phyloP scores from a whole-genome alignment of 2,113 vertebrate species.

The Sylvicapra grimmia region DNA sequence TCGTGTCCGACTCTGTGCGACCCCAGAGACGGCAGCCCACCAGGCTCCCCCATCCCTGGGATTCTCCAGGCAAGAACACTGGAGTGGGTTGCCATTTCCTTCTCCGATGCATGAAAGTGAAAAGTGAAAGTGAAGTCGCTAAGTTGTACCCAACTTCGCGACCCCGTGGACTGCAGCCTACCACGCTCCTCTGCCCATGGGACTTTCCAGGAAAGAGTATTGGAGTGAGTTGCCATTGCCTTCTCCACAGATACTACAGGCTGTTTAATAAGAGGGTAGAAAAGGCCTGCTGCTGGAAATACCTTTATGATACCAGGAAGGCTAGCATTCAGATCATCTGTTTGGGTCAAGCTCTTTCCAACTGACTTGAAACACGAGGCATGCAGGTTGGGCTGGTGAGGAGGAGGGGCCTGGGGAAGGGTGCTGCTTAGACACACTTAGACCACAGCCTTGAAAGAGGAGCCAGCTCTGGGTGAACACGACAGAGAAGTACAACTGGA shows the following conservation, averaged over 20 bases:
- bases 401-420: not conserved
- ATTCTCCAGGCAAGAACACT: too few relatives aligned
- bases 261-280: not conserved
- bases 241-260: not conserved
- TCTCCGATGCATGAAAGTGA: too few relatives aligned
- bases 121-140: too few relatives aligned
- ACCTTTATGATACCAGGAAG: not conserved
- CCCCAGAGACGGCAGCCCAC: too few relatives aligned
- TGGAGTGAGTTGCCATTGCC: too few relatives aligned
- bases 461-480: not conserved
- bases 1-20: too few relatives aligned
- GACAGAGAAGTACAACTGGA: not conserved
- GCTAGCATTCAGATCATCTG: not conserved
- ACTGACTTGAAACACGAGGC: not conserved
- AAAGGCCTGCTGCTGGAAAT: not conserved
- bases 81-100: too few relatives aligned
- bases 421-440: not conserved
- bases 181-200: too few relatives aligned
- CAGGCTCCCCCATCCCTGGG: too few relatives aligned
- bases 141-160: accelerated
- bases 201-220: too few relatives aligned
- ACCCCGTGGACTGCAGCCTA: too few relatives aligned
- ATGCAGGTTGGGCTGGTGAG: not conserved
- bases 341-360: not conserved
- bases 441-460: not conserved